Evolutionary conservation across 2,113 vertebrate genomes (phyloP), one percentile per base, ranked within the genome.

Genomic region (Emberiza fucata): DNA sequence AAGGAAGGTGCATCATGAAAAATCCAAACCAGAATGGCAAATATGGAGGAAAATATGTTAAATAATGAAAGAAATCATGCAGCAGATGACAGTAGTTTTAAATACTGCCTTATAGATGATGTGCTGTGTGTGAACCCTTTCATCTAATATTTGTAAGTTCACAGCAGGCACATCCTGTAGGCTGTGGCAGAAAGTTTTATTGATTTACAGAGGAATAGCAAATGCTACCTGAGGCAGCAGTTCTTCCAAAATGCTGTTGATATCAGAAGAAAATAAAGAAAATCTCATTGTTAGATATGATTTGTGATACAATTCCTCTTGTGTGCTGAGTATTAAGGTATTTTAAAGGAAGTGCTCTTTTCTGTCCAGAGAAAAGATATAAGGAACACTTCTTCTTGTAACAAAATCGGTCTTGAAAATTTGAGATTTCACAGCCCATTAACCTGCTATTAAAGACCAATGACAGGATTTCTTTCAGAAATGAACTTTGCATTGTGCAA

Each of bases 351-450:
- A 82, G 79, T 73, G 27, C 15, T 50, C 53, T 85, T 94, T 94
- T 86, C 45, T 94, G 71, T 93, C 56, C 54, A 54, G 33, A 64
- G 23, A 91, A 50, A 86, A 97, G 86, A 76, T 33, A 79, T 42
- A 82, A 91, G 72, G 61, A 97, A 89, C 27, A 28, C 33, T 81
- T 88, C 79, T 79, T 79, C 79, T 95, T 79, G 56, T 95, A 97
- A 97, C 47, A 94, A 97, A 97, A 95, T 94, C 88, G 81, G 94
- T 86, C 79, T 88, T 75, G 84, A 97, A 98, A 97, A 97, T 88
- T 92, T 97, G 91, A 98, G 90, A 97, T 97, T 98, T 98, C 97
- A 97, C 80, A 97, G 92, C 71, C 91, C 87, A 97, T 97, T 98
- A 97, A 96, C 86, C 89, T 92, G 88, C 85, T 94, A 90, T 97